Conservation (phyloP, 35 echinoderm and acorn worm genomes). For the Chiridota heheva region DNA sequence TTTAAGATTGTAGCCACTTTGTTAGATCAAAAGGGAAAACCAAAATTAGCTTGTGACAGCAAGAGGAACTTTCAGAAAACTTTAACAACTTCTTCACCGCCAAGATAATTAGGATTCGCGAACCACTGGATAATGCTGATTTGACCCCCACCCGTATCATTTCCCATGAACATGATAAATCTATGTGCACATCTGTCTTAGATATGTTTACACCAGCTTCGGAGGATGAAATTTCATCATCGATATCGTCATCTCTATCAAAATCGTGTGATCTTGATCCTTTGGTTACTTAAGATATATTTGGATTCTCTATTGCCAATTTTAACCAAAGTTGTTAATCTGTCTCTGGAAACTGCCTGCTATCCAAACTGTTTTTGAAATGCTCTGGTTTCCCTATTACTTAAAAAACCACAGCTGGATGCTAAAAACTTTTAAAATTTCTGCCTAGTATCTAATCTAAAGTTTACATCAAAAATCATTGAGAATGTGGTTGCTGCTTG, state of each 20-base stretch:
- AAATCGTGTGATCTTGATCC: slow-evolving; percentile 12
- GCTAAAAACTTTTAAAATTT: neutral
- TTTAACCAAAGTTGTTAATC: neutral
- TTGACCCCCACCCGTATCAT: neutral
- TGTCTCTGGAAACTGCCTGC: neutral
- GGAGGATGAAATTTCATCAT: neutral
- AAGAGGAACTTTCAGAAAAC: neutral
- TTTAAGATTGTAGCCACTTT: neutral
- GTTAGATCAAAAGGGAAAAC: slow-evolving; percentile 1
- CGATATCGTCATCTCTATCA: slow-evolving; percentile 8
- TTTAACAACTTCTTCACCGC: slow-evolving; percentile 16
- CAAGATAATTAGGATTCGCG: neutral
- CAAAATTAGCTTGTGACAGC: neutral
- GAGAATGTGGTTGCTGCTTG: neutral
- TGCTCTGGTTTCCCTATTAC: neutral
- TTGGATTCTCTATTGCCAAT: neutral
- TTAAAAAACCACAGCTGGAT: neutral
- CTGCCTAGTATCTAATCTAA: neutral
- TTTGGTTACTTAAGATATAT: neutral
- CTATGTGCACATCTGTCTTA: no score
- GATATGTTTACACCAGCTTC: slow-evolving; percentile 1
- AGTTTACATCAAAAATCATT: no score
- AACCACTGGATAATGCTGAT: neutral
- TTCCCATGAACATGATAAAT: neutral
- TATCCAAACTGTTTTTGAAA: neutral